phyloP scores from a whole-genome alignment of 2,888 invertebrate species.

The Helicoverpa assulta region DNA sequence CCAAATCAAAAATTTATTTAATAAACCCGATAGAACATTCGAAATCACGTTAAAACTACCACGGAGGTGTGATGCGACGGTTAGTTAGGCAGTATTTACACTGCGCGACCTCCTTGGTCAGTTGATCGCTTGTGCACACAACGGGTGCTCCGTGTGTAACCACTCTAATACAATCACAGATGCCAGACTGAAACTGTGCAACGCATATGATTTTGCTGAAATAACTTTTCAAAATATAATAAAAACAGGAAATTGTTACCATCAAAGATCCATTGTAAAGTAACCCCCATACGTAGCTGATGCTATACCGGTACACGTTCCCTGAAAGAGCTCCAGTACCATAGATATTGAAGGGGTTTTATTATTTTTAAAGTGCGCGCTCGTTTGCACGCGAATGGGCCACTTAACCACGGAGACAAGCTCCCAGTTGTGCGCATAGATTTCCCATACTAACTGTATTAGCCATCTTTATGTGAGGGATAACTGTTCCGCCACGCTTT shows the following conservation, averaged over 20 bases:
- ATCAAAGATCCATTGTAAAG: slow-evolving; percentile 9
- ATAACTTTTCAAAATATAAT: slow-evolving; percentile 1
- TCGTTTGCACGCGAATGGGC: slow-evolving; percentile 91
- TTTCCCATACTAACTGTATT: slow-evolving; percentile 83
- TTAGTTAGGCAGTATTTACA: slow-evolving; percentile 84
- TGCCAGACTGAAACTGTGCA: slow-evolving; percentile 46
- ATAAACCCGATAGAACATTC: slow-evolving; percentile 24
- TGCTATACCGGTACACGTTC: slow-evolving; percentile 8
- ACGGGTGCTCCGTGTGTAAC: slow-evolving; percentile 66
- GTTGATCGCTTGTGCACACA: slow-evolving; percentile 83
- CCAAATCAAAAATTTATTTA: background rate
- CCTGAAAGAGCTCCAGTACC: slow-evolving; percentile 51
- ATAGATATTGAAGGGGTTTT: slow-evolving; percentile 85
- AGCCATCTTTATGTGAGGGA: slow-evolving; percentile 83
- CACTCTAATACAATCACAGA: slow-evolving; percentile 78
- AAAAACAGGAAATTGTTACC: slow-evolving; percentile 35
- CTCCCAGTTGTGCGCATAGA: slow-evolving; percentile 75
- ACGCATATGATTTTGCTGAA: slow-evolving; percentile 22
- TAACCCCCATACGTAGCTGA: slow-evolving; percentile 21
- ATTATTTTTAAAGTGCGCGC: slow-evolving; percentile 89
- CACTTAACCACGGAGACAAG: slow-evolving; percentile 89
- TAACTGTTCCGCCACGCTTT: slow-evolving; percentile 88
- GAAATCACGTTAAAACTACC: slow-evolving; percentile 47
- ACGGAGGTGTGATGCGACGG: slow-evolving; percentile 72
- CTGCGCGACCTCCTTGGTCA: slow-evolving; percentile 77